Evolutionary conservation across 2,888 invertebrate species (phyloP).

Genomic region (Phengaris arion): DNA sequence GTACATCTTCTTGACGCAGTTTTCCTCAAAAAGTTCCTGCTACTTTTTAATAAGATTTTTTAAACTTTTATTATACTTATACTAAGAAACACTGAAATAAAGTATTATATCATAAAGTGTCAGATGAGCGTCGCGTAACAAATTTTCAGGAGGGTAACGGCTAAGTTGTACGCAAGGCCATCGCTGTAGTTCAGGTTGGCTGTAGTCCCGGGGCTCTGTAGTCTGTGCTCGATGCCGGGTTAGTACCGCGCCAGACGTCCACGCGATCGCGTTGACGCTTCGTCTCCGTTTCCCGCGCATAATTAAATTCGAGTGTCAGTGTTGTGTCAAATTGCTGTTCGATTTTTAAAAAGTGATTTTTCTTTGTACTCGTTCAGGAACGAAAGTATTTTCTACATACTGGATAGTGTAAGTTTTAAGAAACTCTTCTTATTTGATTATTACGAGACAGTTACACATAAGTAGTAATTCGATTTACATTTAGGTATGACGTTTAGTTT

Average conservation of each 20-base stretch:
- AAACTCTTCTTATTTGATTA: background rate
- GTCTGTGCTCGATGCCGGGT: slow-evolving; percentile 38
- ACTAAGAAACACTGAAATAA: background rate
- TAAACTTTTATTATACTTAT: background rate
- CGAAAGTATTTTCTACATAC: background rate
- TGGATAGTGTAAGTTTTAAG: slow-evolving; percentile 1
- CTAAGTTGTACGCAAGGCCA: slow-evolving; percentile 30
- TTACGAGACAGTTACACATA: no score
- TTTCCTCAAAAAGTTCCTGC: background rate
- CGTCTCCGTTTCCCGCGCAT: slow-evolving; percentile 19
- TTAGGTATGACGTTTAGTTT: no score
- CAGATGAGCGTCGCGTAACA: background rate
- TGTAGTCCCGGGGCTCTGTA: slow-evolving; percentile 36
- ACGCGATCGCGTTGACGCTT: slow-evolving; percentile 16
- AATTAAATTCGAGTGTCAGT: slow-evolving; percentile 23
- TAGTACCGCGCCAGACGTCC: slow-evolving; percentile 39
- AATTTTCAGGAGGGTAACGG: slow-evolving; percentile 22
- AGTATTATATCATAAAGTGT: slow-evolving; percentile 19
- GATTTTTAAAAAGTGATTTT: slow-evolving; percentile 19
- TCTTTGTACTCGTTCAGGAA: background rate
- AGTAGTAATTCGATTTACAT: no score
- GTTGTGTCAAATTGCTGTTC: slow-evolving; percentile 22
- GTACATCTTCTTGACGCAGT: background rate
- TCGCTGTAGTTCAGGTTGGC: slow-evolving; percentile 29
- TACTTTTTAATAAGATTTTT: background rate